Evolutionary conservation across 2,888 invertebrate genomes (phyloP).

Genomic region (Sabellastarte sp.): DNA sequence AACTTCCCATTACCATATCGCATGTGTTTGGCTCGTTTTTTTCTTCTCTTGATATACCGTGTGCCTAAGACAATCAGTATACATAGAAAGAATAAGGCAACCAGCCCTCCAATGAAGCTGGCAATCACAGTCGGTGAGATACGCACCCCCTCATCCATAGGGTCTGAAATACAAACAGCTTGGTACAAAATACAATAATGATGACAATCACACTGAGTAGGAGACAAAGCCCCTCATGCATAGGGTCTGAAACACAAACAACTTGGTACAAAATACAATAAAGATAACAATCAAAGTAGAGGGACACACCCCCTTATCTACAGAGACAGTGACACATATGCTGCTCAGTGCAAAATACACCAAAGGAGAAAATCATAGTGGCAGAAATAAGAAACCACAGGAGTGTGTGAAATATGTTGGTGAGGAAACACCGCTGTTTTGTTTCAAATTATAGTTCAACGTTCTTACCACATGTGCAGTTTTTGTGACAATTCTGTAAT

Average conservation of each 20-base stretch:
- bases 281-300: too few relatives aligned
- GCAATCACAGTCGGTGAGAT: slow-evolving; percentile 63
- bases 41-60: slow-evolving; percentile 96
- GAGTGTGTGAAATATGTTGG: too few relatives aligned
- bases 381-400: too few relatives aligned
- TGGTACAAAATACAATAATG: too few relatives aligned
- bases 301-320: too few relatives aligned
- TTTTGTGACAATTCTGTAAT: too few relatives aligned
- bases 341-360: too few relatives aligned
- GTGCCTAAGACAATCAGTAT: slow-evolving; percentile 95
- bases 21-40: slow-evolving; percentile 85
- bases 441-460: too few relatives aligned
- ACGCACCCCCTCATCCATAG: slow-evolving; percentile 12
- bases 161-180: slow-evolving; percentile 18
- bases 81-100: slow-evolving; percentile 96
- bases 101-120: slow-evolving; percentile 92
- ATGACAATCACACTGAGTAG: slow-evolving; percentile 67
- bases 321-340: too few relatives aligned
- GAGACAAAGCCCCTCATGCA: slow-evolving; percentile 13
- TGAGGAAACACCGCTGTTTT: too few relatives aligned
- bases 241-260: slow-evolving; percentile 19
- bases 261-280: not conserved
- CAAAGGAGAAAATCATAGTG: too few relatives aligned
- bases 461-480: too few relatives aligned
- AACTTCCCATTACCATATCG: slow-evolving; percentile 81